Base-by-base conservation (phyloP, 2,113 vertebrate genomes). In the Strix aluco region DNA sequence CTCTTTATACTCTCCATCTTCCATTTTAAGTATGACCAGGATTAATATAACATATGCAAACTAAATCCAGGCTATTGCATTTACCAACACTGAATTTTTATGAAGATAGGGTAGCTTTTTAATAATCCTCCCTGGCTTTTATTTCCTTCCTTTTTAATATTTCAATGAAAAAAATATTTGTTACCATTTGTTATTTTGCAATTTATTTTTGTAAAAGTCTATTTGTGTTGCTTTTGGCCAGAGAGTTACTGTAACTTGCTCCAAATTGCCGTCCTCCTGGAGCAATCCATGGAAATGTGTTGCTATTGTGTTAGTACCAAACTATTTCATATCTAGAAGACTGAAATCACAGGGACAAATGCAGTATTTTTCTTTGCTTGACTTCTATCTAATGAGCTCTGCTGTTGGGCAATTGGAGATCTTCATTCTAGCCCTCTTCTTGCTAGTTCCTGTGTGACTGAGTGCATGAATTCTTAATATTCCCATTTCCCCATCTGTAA, bases 381-480 rank as follows among this genome's bases (percentile, higher is more conserved):
- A 92, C 81, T 92, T 89, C 78, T 94, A 6, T 86, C 90, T 97
- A 96, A 96, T 79, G 84, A 95, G 87, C 87, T 96, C 91, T 94
- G 74, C 71, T 97, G 62, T 94, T 97, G 87, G 90, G 81, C 94
- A 93, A 94, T 93, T 90, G 96, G 85, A 94, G 87, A 88, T 90
- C 94, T 93, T 94, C 81, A 58, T 94, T 94, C 66, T 89, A 89
- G 62, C 66, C 38, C 18, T 72, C 83, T 89, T 87, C 86, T 92
- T 92, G 36, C 90, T 87, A 30, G 84, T 47, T 96, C 78, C 89
- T 95, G 57, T 94, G 91, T 91, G 92, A 94, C 95, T 77, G 81
- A 95, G 49, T 92, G 67, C 95, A 94, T 92, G 93, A 94, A 95
- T 97, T 97, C 94, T 96, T 97, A 96, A 95, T 96, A 91, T 81